Percentiles rank a stretch among this genome's conserved stretches.
These are phyloP conservation scores for Cherax destructor DNA, from an alignment of 1,140 invertebrate species.

Conservation along the genomic window DNA sequence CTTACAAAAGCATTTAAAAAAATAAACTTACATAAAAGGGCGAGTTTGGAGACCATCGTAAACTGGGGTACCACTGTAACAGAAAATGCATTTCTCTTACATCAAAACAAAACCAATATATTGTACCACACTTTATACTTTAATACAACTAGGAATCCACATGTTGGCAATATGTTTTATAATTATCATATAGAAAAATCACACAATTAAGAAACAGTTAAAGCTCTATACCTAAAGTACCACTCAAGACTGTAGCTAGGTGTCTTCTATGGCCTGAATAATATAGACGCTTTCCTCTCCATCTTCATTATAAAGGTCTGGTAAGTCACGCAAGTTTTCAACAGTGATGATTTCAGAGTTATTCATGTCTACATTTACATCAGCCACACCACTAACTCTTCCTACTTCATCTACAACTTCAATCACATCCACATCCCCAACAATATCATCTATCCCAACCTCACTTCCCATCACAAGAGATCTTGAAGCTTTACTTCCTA, in stretches of 20 bases:
- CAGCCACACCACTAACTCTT: background rate
- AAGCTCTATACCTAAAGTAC: background rate
- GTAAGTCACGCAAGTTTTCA: slow-evolving; percentile 13
- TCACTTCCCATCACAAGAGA: slow-evolving; percentile 25
- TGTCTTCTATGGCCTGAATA: slow-evolving; percentile 38
- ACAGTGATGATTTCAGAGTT: slow-evolving; percentile 43
- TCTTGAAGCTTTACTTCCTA: slow-evolving; percentile 18
- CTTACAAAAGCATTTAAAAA: too few species aligned
- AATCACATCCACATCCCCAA: slow-evolving; percentile 18
- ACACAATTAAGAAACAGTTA: too few species aligned
- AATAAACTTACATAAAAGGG: too few species aligned
- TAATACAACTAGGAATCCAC: too few species aligned
- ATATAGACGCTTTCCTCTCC: slow-evolving; percentile 43
- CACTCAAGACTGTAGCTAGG: background rate
- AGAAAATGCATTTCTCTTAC: too few species aligned
- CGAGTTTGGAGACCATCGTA: too few species aligned
- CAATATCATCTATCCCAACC: slow-evolving; percentile 35
- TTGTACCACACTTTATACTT: too few species aligned
- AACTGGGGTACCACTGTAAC: too few species aligned
- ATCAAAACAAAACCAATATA: too few species aligned
- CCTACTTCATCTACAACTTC: slow-evolving; percentile 18
- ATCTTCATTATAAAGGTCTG: slow-evolving; percentile 22
- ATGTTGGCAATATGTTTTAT: too few species aligned
- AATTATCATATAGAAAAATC: too few species aligned
- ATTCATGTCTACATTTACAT: slow-evolving; percentile 17